These are phyloP conservation scores for Clarias platycephalus DNA, from an alignment of 2,797 vertebrate genomes.

Conservation along the genomic window DNA sequence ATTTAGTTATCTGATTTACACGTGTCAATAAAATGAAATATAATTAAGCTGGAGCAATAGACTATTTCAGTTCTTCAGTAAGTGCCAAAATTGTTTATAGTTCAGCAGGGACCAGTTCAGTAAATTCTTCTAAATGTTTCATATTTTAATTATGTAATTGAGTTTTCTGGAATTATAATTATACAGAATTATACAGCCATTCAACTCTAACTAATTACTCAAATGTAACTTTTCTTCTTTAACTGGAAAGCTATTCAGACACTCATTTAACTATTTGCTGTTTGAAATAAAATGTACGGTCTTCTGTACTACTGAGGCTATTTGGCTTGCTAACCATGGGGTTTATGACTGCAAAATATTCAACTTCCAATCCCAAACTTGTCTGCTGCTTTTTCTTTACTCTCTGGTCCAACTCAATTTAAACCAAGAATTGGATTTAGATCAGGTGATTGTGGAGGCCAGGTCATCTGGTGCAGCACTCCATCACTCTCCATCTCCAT, in stretches of 20 bases:
- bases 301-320: not conserved
- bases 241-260: not conserved
- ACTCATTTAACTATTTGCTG: not conserved
- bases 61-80: not conserved
- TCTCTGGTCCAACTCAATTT: too few species aligned
- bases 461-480: too few species aligned
- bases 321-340: conserved; percentile 6
- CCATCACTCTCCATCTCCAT: too few species aligned
- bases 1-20: not conserved
- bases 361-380: not conserved
- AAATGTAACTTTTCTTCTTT: not conserved
- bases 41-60: not conserved
- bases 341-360: not conserved
- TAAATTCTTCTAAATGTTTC: not conserved
- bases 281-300: not conserved
- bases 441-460: too few species aligned
- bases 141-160: not conserved
- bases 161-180: not conserved
- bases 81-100: not conserved
- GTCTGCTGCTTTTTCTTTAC: too few species aligned
- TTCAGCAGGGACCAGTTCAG: not conserved
- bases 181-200: conserved; percentile 2
- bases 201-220: conserved; percentile 9
- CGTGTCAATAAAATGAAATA: not conserved
- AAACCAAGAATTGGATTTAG: too few species aligned